Conservation (phyloP, 2,113 vertebrate genomes). For the Macrotis lagotis region DNA sequence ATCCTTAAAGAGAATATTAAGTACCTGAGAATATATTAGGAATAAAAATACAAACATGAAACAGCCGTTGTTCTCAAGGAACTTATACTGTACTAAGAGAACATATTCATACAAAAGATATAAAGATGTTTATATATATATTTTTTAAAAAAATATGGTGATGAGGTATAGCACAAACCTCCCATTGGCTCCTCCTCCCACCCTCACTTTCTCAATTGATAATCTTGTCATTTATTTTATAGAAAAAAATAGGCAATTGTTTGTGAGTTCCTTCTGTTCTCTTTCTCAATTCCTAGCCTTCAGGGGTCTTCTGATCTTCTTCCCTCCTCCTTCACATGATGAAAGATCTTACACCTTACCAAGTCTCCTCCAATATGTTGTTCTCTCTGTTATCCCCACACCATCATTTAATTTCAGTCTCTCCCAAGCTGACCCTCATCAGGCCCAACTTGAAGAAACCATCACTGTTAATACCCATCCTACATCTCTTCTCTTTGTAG, state of each 20-base stretch:
- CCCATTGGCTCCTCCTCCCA: background rate
- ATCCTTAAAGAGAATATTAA: constrained; percentile 6
- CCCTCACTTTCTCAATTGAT: background rate
- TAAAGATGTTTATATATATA: background rate
- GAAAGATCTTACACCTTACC: background rate
- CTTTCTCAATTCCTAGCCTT: background rate
- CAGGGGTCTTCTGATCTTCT: background rate
- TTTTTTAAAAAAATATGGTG: background rate
- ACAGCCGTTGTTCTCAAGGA: background rate
- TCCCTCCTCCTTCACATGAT: background rate
- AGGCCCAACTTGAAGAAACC: too few relatives aligned
- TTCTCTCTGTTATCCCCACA: too few relatives aligned
- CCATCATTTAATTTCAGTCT: too few relatives aligned
- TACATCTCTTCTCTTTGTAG: too few relatives aligned
- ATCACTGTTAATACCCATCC: too few relatives aligned
- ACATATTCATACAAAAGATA: background rate
- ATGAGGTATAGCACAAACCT: background rate
- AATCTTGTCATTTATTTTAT: background rate
- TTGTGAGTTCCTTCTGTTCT: too few relatives aligned
- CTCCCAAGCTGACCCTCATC: too few relatives aligned
- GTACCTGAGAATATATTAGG: background rate
- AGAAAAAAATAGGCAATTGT: background rate
- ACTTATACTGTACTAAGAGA: background rate
- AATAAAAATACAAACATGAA: background rate
- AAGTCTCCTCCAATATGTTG: too few relatives aligned